A percentile compares a stretch with the other conserved stretches of the same genome.
Conservation (phyloP, 2,797 vertebrate species). For the Pipistrellus pipistrellus region DNA sequence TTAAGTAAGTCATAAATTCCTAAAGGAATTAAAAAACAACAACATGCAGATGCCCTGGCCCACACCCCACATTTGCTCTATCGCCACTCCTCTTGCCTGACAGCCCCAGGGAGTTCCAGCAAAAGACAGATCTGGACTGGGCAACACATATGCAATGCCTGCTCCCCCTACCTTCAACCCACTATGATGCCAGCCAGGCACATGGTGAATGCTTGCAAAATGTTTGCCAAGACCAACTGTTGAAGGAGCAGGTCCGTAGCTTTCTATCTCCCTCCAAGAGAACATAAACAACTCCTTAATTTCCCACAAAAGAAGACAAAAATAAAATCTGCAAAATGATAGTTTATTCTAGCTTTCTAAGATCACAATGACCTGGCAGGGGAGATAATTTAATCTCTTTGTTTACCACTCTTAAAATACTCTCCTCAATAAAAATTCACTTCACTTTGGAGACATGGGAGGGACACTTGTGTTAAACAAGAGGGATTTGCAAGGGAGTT, state of each 20-base stretch:
- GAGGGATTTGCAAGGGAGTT: slow-evolving; percentile 73
- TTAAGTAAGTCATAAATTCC: slow-evolving; percentile 16
- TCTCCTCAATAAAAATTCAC: slow-evolving; percentile 61
- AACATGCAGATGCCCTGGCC: neutral
- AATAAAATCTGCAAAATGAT: slow-evolving; percentile 71
- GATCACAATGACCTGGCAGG: slow-evolving; percentile 62
- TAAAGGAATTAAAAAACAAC: neutral
- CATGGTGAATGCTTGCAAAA: slow-evolving; percentile 1
- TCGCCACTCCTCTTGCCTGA: neutral
- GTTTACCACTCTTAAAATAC: slow-evolving; percentile 71
- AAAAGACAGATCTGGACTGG: slow-evolving; percentile 9
- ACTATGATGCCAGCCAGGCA: neutral
- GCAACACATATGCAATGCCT: neutral
- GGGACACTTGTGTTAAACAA: slow-evolving; percentile 52
- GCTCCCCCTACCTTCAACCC: neutral
- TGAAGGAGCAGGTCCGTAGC: slow-evolving; percentile 10
- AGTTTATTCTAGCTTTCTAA: slow-evolving; percentile 74
- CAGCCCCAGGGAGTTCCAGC: neutral
- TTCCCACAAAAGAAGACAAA: slow-evolving; percentile 69
- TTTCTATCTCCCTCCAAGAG: slow-evolving; percentile 55
- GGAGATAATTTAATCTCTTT: slow-evolving; percentile 65
- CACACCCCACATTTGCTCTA: neutral
- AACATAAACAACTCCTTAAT: slow-evolving; percentile 67
- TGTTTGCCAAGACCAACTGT: neutral
- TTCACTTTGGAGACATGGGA: slow-evolving; percentile 12